phyloP scores from a whole-genome alignment of 2,113 vertebrate genomes.

The Sinocyclocheilus rhinocerous region DNA sequence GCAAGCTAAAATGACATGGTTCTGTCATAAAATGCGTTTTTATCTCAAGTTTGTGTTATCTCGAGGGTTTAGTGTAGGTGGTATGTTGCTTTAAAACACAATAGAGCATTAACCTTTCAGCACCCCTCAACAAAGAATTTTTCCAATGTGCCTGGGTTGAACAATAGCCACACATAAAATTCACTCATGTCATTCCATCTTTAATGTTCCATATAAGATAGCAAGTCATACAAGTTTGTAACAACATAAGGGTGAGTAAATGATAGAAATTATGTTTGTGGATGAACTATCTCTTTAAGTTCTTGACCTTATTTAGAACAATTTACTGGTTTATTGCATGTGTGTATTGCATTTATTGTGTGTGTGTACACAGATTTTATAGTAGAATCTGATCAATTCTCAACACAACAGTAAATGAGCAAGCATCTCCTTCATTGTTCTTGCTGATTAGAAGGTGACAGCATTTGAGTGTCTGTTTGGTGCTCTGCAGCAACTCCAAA shows the following conservation, averaged over 20 bases:
- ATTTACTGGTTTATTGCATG: no score
- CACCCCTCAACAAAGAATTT: not conserved
- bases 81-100: not conserved
- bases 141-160: no score
- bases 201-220: not conserved
- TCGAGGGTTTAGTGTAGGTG: not conserved
- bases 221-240: not conserved
- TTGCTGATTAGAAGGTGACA: constrained; percentile 12
- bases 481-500: not conserved
- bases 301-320: no score
- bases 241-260: no score
- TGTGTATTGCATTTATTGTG: no score
- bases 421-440: constrained; percentile 15
- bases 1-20: not conserved
- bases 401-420: not conserved
- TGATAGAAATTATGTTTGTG: not conserved
- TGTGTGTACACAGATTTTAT: no score
- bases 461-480: not conserved
- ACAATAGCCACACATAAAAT: not conserved
- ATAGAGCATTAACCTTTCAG: not conserved
- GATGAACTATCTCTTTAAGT: not conserved
- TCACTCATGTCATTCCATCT: not conserved
- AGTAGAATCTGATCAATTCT: not conserved
- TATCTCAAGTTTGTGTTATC: not conserved
- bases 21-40: not conserved